Evolutionary conservation across 1,140 invertebrate species (phyloP), one percentile per base, ranked within the genome.

Genomic region (Pogonomyrmex barbatus): DNA sequence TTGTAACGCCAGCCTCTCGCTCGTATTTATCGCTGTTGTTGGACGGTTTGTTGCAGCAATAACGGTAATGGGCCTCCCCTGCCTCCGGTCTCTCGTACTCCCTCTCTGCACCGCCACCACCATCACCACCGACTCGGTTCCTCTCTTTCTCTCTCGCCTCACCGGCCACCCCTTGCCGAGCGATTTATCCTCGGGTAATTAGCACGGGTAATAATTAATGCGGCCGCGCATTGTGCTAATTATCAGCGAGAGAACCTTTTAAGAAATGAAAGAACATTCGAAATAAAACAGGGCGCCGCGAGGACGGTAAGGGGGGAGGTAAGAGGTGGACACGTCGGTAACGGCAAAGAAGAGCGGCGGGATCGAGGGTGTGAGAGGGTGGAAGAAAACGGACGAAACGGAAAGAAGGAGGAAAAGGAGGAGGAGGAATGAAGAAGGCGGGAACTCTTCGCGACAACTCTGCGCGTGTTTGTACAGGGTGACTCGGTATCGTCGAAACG

Each of bases 201-300:
- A 95, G 94, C 93, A 91, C 92, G 91, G 90, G 92, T 93, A 95
- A 95, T 95, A 95, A 95, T 96, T 95, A 95, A 95, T 95, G 95
- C 93, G 88, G 92, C 93, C 91, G 94, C 94, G 94, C 95, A 95
- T 96, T 95, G 94, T 94, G 93, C 94, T 95, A 95, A 95, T 95
- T 95, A 95, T 95, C 93, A 94, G 91, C 90, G 91, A 83, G 94
- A 94, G 95, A 95, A 95, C 95, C 95, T 96, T 96, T 96, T 95
- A 95, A 95, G 95, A 95, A 96, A 96, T 96, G 95, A 96, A 95
- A 95, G 95, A 94, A 95, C 95, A 95, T 95, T 95, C 92, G 93
- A 94, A 95, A 95, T 95, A 94, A 95, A 95, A 93, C 91, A 94
- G 93, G 93, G 91, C 91, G 84, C 63, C 86, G 73, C 47, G 65